Percentiles rank a stretch among this genome's conserved stretches.
Evolutionary conservation across 2,113 vertebrate species (phyloP).

Genomic region (Eulemur rufifrons): DNA sequence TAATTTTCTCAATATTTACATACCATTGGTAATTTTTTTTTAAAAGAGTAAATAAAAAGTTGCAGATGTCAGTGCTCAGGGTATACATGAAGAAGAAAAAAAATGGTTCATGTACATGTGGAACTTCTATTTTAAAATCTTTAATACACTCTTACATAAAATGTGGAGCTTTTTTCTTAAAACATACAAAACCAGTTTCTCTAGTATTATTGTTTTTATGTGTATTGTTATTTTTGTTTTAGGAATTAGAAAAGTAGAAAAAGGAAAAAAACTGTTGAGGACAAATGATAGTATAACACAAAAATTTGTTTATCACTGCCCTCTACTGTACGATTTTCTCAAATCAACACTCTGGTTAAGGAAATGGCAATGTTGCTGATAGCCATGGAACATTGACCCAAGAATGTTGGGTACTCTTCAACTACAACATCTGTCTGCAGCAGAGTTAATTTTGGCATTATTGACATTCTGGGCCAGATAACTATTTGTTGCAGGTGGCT

Average conservation of each 20-base stretch:
- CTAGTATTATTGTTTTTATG: neutral
- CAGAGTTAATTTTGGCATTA: too few relatives aligned
- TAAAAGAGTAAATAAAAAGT: neutral
- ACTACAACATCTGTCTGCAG: neutral
- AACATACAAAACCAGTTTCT: neutral
- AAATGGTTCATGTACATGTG: neutral
- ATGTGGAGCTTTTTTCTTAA: neutral
- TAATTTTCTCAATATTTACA: constrained; percentile 1
- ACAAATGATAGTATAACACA: neutral
- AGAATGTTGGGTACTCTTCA: neutral
- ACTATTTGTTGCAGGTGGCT: neutral
- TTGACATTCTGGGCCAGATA: neutral
- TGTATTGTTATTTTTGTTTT: constrained; percentile 18
- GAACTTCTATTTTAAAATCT: neutral
- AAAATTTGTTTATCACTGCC: constrained; percentile 32
- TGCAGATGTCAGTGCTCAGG: neutral
- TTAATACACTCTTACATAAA: neutral
- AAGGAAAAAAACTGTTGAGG: neutral
- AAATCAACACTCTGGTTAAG: neutral
- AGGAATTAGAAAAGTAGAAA: constrained; percentile 3
- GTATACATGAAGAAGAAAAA: neutral
- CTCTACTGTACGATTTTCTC: constrained; percentile 14
- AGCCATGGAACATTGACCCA: neutral
- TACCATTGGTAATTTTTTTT: neutral
- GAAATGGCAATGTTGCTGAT: neutral